Evolutionary conservation across 92 coral and sea anemone genomes (phyloP).

Genomic region (Anthopleura xanthogrammica): DNA sequence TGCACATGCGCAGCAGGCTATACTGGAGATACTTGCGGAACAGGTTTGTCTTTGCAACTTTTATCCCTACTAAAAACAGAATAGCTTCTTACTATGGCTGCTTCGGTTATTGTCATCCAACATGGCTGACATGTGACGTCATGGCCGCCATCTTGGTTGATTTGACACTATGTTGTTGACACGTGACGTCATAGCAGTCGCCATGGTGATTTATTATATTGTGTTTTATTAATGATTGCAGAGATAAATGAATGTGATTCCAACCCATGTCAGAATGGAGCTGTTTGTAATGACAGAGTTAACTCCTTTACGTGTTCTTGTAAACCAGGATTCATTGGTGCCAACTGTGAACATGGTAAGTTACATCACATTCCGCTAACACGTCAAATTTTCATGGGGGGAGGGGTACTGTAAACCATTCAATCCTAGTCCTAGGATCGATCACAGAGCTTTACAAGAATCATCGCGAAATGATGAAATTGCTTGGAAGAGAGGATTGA

Average conservation of each 20-base stretch:
- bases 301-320: conserved; percentile 7
- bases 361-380: background rate
- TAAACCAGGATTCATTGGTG: background rate
- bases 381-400: too few relatives aligned
- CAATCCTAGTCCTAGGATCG: too few relatives aligned
- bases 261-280: conserved; percentile 14
- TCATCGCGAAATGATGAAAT: too few relatives aligned
- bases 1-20: conserved; percentile 18
- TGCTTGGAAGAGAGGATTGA: too few relatives aligned
- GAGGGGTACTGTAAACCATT: too few relatives aligned
- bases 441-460: too few relatives aligned
- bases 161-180: too few relatives aligned
- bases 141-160: background rate
- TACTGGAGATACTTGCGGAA: conserved; percentile 17
- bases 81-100: too few relatives aligned
- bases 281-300: background rate
- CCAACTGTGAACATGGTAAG: conserved; percentile 18
- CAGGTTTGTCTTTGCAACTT: background rate
- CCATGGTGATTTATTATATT: background rate
- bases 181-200: background rate
- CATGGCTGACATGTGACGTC: background rate
- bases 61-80: background rate
- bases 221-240: background rate
- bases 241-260: conserved; percentile 21
- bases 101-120: background rate